Conservation (phyloP, 2,888 invertebrate species). For the Spisula solida region DNA sequence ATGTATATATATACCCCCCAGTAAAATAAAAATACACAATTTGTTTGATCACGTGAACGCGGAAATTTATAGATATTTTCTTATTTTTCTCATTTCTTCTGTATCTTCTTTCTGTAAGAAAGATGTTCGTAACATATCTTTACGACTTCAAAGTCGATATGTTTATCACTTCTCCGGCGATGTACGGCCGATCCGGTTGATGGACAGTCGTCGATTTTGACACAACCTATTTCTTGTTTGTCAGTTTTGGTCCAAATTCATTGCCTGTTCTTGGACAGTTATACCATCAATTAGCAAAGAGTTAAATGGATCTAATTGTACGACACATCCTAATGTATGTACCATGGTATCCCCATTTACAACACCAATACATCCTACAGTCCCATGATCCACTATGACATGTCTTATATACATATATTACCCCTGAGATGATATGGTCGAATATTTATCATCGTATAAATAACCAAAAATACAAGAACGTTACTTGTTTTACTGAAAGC, state of each 20-base stretch:
- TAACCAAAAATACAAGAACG: not conserved
- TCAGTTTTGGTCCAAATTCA: not conserved
- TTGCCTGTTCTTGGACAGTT: not conserved
- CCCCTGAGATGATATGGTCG: not conserved
- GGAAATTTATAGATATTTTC: not conserved
- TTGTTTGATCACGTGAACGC: not conserved
- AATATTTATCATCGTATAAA: conserved; percentile 6
- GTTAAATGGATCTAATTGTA: not conserved
- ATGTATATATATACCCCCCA: too few species aligned
- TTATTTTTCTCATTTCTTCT: too few species aligned
- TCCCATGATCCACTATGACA: not conserved
- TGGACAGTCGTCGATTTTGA: not conserved
- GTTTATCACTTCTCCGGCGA: not conserved
- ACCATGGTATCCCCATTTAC: not conserved
- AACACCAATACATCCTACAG: not conserved
- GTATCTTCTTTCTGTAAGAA: too few species aligned
- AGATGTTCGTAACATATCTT: not conserved
- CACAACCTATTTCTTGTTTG: not conserved
- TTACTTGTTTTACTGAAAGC: not conserved
- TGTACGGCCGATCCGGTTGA: not conserved
- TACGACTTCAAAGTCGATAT: not conserved
- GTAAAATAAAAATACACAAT: not conserved
- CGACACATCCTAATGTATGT: not conserved
- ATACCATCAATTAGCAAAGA: not conserved
- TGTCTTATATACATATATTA: not conserved